Evolutionary conservation across 2,888 invertebrate genomes (phyloP).

Genomic region (Osmoderma eremita): DNA sequence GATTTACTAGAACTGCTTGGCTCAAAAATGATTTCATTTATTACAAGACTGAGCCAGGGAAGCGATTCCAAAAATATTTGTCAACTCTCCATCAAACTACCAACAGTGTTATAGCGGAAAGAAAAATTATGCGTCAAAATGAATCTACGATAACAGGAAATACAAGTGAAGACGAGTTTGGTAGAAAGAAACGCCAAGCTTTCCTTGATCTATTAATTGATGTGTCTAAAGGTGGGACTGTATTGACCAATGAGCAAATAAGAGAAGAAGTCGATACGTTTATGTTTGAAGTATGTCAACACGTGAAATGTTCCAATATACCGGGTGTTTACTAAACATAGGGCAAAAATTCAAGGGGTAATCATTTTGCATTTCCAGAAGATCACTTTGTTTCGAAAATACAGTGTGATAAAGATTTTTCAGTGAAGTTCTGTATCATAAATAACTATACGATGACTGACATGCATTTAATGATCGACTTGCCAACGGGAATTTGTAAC

Average conservation of each 20-base stretch:
- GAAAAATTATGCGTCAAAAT: conserved; percentile 4
- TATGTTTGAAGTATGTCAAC: conserved; percentile 55
- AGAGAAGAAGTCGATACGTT: conserved; percentile 58
- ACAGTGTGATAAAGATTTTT: too few species aligned
- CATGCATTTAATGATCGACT: too few species aligned
- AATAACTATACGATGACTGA: too few species aligned
- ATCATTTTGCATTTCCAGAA: too few species aligned
- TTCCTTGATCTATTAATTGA: conserved; percentile 55
- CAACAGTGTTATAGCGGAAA: conserved; percentile 27
- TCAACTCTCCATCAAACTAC: conserved; percentile 24
- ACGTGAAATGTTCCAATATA: background rate
- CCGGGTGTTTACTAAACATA: too few species aligned
- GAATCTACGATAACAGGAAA: background rate
- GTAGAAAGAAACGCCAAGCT: conserved; percentile 50
- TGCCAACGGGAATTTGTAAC: too few species aligned
- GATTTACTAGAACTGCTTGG: background rate
- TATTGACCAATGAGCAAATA: conserved; percentile 52
- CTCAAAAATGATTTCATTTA: conserved; percentile 14
- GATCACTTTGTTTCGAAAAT: too few species aligned
- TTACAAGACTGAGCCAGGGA: conserved; percentile 4
- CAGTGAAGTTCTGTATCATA: too few species aligned
- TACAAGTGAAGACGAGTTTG: conserved; percentile 27
- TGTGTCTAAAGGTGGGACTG: conserved; percentile 47
- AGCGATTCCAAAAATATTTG: background rate
- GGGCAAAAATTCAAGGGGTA: too few species aligned